These are phyloP conservation scores for Magallana nippona DNA, from an alignment of 2,888 invertebrate genomes.

Conservation along the genomic window DNA sequence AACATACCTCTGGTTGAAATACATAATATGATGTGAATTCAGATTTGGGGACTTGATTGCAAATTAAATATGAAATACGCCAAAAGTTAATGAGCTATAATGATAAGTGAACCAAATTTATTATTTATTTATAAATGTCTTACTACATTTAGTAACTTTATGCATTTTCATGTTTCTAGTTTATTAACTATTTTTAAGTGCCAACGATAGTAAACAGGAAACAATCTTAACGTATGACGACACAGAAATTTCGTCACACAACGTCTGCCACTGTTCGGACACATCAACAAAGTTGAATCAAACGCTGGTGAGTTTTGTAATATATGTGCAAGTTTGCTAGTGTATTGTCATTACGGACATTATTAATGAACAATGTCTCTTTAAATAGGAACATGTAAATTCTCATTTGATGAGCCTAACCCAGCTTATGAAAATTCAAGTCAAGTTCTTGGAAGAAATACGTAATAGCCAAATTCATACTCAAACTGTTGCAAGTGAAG, in stretches of 20 bases:
- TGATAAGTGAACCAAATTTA: not conserved
- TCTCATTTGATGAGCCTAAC: not conserved
- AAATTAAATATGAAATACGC: too few species aligned
- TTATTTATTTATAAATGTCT: not conserved
- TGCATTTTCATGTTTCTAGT: not conserved
- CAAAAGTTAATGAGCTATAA: too few species aligned
- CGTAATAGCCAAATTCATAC: not conserved
- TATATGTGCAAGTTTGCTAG: not conserved
- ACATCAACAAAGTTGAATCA: not conserved
- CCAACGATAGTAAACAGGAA: not conserved
- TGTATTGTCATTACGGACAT: not conserved
- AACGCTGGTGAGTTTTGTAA: not conserved
- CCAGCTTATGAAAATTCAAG: not conserved
- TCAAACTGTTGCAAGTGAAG: not conserved
- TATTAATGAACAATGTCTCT: not conserved
- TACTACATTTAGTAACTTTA: not conserved
- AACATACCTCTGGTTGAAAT: too few species aligned
- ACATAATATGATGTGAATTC: too few species aligned
- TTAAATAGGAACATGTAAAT: not conserved
- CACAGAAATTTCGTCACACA: not conserved
- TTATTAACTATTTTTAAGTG: not conserved
- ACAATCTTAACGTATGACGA: not conserved
- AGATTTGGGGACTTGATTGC: too few species aligned
- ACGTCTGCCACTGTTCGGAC: not conserved
- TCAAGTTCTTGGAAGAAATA: not conserved